phyloP scores from a whole-genome alignment of 30 jellyfish, hydroid and myxozoan species.

The Clytia hemisphaerica region DNA sequence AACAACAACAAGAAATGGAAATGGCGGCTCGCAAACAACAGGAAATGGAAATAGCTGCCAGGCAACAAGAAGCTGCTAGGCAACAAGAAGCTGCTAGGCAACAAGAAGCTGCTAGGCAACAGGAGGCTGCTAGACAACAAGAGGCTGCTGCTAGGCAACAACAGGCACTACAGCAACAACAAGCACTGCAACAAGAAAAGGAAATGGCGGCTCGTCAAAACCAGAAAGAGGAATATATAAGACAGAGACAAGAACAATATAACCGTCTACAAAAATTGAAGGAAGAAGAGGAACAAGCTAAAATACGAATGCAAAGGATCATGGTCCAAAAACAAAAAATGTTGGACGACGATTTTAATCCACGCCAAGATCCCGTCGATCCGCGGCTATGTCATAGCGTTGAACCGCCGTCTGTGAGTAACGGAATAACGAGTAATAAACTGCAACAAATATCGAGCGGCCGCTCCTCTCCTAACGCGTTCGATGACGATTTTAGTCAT shows the following conservation, averaged over 20 bases:
- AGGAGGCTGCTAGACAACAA: background rate
- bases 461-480: slow-evolving; percentile 47
- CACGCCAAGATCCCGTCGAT: slow-evolving; percentile 3
- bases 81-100: slow-evolving; percentile 27
- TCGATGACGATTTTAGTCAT: slow-evolving; percentile 62
- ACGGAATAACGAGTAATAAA: background rate
- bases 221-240: background rate
- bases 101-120: slow-evolving; percentile 8
- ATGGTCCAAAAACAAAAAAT: slow-evolving; percentile 11
- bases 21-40: slow-evolving; percentile 23
- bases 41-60: slow-evolving; percentile 35
- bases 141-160: background rate
- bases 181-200: background rate
- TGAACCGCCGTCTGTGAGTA: background rate
- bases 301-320: slow-evolving; percentile 7
- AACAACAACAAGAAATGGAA: slow-evolving; percentile 51
- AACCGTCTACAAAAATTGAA: slow-evolving; percentile 34
- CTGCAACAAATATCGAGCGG: background rate
- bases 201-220: slow-evolving; percentile 6
- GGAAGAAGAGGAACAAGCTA: slow-evolving; percentile 35
- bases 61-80: slow-evolving; percentile 38
- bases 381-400: slow-evolving; percentile 5
- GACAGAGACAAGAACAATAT: slow-evolving; percentile 51
- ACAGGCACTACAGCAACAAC: slow-evolving; percentile 30
- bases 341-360: slow-evolving; percentile 13